A percentile compares a stretch with the other conserved stretches of the same genome.
Conservation (phyloP, 2,888 invertebrate genomes). For the Melanostoma mellinum region DNA sequence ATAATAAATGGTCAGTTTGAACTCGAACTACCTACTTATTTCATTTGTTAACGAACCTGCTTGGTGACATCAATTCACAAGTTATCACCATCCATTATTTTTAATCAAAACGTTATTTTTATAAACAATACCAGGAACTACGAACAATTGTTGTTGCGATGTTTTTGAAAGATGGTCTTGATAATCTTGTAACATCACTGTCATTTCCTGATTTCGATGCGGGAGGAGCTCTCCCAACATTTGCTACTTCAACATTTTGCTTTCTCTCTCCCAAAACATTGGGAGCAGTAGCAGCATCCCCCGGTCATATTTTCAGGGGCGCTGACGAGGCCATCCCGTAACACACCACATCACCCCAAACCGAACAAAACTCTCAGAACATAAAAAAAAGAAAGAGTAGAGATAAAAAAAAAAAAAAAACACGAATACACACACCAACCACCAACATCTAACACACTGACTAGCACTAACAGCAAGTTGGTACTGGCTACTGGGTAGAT, state of each 20-base stretch:
- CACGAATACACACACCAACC: conserved; percentile 50
- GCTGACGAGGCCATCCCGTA: conserved; percentile 43
- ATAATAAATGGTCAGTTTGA: too few relatives aligned
- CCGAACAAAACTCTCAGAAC: conserved; percentile 26
- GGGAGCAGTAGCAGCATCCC: conserved; percentile 32
- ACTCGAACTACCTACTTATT: too few relatives aligned
- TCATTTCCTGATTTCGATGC: neutral
- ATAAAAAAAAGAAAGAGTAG: neutral
- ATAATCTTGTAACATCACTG: too few relatives aligned
- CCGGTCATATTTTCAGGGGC: conserved; percentile 54
- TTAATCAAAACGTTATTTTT: too few relatives aligned
- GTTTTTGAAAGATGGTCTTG: too few relatives aligned
- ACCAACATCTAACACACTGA: conserved; percentile 23
- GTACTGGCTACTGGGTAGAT: conserved; percentile 16
- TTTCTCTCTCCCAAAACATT: conserved; percentile 35
- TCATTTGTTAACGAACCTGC: too few relatives aligned
- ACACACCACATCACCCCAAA: conserved; percentile 24
- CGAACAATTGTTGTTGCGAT: too few relatives aligned
- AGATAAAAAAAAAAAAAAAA: conserved; percentile 48
- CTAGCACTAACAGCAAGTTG: neutral
- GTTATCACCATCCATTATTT: too few relatives aligned
- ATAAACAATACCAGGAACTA: too few relatives aligned
- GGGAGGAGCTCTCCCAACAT: conserved; percentile 48
- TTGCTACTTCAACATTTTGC: conserved; percentile 20
- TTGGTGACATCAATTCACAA: too few relatives aligned